A percentile compares a stretch with the other conserved stretches of the same genome.
These are phyloP conservation scores for Xylota segnis DNA, from an alignment of 2,888 invertebrate genomes.

Conservation along the genomic window DNA sequence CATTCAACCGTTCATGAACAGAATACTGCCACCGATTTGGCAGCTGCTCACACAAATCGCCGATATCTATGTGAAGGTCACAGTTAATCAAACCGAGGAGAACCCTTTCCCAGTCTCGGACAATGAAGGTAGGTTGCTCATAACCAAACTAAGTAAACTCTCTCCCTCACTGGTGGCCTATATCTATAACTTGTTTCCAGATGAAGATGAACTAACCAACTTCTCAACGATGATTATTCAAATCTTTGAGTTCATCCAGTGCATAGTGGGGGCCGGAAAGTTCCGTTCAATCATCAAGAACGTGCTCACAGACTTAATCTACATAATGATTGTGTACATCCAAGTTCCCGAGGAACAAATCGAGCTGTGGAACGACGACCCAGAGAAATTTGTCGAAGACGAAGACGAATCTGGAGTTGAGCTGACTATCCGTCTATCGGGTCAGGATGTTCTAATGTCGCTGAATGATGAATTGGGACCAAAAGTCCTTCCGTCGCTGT, in stretches of 20 bases:
- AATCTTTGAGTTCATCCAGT: slow-evolving; percentile 89
- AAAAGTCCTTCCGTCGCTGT: slow-evolving; percentile 86
- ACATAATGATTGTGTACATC: slow-evolving; percentile 88
- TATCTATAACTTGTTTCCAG: slow-evolving; percentile 45
- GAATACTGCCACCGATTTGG: slow-evolving; percentile 89
- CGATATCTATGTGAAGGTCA: slow-evolving; percentile 87
- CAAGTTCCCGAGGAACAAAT: slow-evolving; percentile 89
- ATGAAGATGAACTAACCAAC: slow-evolving; percentile 87
- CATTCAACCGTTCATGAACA: slow-evolving; percentile 86
- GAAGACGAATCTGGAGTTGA: slow-evolving; percentile 88
- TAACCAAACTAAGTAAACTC: no score
- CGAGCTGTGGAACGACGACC: slow-evolving; percentile 87
- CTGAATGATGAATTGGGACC: slow-evolving; percentile 86
- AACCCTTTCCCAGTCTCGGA: slow-evolving; percentile 85
- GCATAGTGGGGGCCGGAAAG: slow-evolving; percentile 86
- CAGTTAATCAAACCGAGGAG: slow-evolving; percentile 86
- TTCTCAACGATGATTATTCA: slow-evolving; percentile 88
- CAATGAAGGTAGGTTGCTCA: slow-evolving; percentile 85
- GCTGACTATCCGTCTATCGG: slow-evolving; percentile 88
- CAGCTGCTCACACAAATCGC: slow-evolving; percentile 88
- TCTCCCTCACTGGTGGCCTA: no score
- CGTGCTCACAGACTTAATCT: slow-evolving; percentile 87
- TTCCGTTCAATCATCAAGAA: slow-evolving; percentile 86
- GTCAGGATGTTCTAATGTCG: slow-evolving; percentile 86
- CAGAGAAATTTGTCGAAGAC: slow-evolving; percentile 89